Conservation (phyloP, 2,113 vertebrate species). For the Oncorhynchus gorbuscha region DNA sequence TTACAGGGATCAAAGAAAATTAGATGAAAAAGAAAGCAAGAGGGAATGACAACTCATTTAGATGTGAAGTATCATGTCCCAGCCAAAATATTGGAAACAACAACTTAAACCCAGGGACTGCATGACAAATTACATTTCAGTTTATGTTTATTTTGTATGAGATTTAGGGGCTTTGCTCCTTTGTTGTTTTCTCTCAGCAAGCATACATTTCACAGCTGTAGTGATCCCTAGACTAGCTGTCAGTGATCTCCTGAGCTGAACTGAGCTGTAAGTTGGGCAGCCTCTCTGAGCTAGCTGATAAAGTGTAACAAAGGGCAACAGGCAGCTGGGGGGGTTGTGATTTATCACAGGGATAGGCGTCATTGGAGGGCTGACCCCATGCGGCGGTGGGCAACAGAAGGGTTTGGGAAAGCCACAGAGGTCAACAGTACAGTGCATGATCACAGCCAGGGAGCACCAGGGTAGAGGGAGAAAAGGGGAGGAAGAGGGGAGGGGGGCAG, state of each 20-base stretch:
- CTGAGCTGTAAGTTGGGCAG: slow-evolving; percentile 14
- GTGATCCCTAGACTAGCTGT: not conserved
- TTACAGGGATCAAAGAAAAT: not conserved
- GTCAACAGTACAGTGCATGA: slow-evolving; percentile 22
- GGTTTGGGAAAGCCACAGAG: slow-evolving; percentile 25
- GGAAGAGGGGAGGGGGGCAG: not conserved
- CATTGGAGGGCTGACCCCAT: not conserved
- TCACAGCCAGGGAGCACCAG: slow-evolving; percentile 12
- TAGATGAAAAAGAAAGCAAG: no score
- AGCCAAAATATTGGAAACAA: no score
- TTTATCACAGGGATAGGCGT: not conserved
- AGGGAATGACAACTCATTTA: not conserved
- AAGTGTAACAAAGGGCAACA: not conserved
- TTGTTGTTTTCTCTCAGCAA: not conserved
- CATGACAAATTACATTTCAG: not conserved
- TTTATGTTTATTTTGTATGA: no score
- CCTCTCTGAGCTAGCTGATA: slow-evolving; percentile 2
- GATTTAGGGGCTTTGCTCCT: no score
- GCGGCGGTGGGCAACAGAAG: slow-evolving; percentile 10
- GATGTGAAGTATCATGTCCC: no score
- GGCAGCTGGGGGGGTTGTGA: not conserved
- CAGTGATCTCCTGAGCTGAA: slow-evolving; percentile 23
- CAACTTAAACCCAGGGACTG: not conserved
- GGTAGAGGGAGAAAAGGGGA: not conserved
- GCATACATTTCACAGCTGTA: not conserved